These are phyloP conservation scores for Diplolepis rosae DNA, from an alignment of 2,888 invertebrate species.

Conservation along the genomic window DNA sequence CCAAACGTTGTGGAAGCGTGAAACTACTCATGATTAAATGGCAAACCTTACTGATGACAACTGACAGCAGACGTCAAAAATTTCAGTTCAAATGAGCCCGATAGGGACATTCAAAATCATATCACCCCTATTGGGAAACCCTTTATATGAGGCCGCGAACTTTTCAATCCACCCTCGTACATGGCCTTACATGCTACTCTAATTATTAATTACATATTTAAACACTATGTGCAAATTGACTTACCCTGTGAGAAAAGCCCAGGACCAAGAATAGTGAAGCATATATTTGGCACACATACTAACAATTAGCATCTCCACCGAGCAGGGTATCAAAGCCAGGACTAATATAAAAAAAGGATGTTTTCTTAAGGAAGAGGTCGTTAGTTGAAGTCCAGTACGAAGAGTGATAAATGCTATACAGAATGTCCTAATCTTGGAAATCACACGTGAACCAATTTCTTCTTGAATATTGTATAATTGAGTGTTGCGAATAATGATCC, in stretches of 20 bases:
- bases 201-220: too few species aligned
- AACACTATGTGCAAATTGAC: too few species aligned
- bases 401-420: conserved; percentile 66
- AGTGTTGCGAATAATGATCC: conserved; percentile 69
- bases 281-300: conserved; percentile 55
- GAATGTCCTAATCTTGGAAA: conserved; percentile 62
- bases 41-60: too few species aligned
- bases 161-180: too few species aligned
- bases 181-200: too few species aligned
- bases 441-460: conserved; percentile 53
- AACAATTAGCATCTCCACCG: conserved; percentile 59
- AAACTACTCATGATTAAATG: too few species aligned
- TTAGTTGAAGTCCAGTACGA: conserved; percentile 66
- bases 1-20: too few species aligned
- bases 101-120: too few species aligned
- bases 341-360: conserved; percentile 58
- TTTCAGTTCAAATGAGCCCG: too few species aligned
- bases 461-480: conserved; percentile 59
- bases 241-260: conserved; percentile 69
- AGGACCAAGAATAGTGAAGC: conserved; percentile 63
- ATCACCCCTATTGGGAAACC: too few species aligned
- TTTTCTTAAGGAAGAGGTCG: conserved; percentile 58
- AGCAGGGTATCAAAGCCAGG: conserved; percentile 63
- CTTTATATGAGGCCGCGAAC: too few species aligned
- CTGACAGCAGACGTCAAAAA: too few species aligned